Conservation (phyloP, 1,140 invertebrate genomes). For the Hyposmocoma kahamanoa region DNA sequence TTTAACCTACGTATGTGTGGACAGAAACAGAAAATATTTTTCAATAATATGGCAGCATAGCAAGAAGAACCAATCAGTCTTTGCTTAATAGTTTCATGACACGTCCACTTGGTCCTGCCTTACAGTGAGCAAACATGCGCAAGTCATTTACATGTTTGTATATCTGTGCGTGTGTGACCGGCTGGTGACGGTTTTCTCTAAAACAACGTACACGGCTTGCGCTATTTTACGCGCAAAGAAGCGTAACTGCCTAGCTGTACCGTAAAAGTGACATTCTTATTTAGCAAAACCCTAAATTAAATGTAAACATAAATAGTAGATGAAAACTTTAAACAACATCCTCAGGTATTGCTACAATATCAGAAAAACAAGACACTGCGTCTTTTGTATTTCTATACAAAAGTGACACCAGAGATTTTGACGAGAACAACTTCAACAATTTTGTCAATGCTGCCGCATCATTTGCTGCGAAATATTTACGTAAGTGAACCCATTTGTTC, state of each 20-base stretch:
- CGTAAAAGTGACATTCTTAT: not conserved
- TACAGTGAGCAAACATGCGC: too few species aligned
- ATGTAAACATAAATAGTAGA: not conserved
- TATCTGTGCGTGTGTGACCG: too few species aligned
- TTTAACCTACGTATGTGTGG: not conserved
- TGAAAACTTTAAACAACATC: slow-evolving; percentile 11
- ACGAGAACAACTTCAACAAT: slow-evolving; percentile 32
- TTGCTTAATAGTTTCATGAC: not conserved
- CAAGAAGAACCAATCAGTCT: not conserved
- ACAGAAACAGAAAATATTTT: not conserved
- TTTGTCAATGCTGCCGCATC: slow-evolving; percentile 43
- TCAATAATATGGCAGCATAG: not conserved
- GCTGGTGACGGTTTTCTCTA: not conserved
- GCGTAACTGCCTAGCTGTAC: not conserved
- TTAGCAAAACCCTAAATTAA: not conserved
- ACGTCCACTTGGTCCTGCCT: not conserved
- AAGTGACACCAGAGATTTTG: slow-evolving; percentile 27
- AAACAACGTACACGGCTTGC: not conserved
- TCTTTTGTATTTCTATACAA: slow-evolving; percentile 58
- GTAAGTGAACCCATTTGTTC: slow-evolving; percentile 29
- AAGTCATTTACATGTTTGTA: not conserved
- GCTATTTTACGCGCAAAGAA: not conserved
- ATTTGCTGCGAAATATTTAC: slow-evolving; percentile 42
- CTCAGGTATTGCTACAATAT: slow-evolving; percentile 50
- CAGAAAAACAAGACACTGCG: slow-evolving; percentile 38